Percentiles rank a stretch among this genome's conserved stretches.
Evolutionary conservation across 1,140 invertebrate genomes (phyloP).

Genomic region (Penaeus indicus): DNA sequence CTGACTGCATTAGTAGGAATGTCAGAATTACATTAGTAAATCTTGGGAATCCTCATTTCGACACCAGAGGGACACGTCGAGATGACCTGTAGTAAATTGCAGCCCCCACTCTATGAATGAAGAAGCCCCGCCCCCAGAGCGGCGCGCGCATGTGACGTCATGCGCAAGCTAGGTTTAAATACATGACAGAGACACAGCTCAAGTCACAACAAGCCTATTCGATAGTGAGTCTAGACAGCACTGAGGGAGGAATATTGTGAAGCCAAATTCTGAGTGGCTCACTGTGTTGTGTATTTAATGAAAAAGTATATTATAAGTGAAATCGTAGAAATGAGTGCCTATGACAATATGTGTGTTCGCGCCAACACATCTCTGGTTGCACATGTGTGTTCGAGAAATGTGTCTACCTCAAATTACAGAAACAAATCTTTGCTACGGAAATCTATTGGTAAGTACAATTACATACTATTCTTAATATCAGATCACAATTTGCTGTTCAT

Average conservation of each 20-base stretch:
- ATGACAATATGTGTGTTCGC: conserved; percentile 45
- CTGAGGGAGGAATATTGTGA: conserved; percentile 34
- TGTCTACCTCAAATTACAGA: conserved; percentile 46
- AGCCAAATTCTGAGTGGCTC: conserved; percentile 37
- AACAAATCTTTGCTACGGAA: conserved; percentile 33
- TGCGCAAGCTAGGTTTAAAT: background rate
- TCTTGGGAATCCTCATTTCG: background rate
- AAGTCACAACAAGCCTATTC: conserved; percentile 41
- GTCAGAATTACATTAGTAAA: conserved; percentile 33
- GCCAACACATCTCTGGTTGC: conserved; percentile 12
- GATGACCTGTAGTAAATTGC: conserved; percentile 34
- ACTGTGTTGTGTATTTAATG: conserved; percentile 47
- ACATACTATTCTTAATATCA: too few species aligned
- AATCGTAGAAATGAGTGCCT: conserved; percentile 42
- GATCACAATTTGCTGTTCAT: too few species aligned
- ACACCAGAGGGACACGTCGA: background rate
- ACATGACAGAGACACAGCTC: conserved; percentile 16
- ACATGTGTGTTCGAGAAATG: conserved; percentile 5
- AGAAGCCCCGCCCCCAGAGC: background rate
- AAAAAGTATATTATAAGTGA: conserved; percentile 41
- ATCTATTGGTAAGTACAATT: conserved; percentile 39
- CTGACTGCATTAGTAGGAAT: conserved; percentile 20
- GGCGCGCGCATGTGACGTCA: conserved; percentile 23
- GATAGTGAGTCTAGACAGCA: conserved; percentile 37
- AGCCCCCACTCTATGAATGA: conserved; percentile 29